These are phyloP conservation scores for Orientallactaga sibirica DNA, from an alignment of 2,797 vertebrate species.

Conservation along the genomic window DNA sequence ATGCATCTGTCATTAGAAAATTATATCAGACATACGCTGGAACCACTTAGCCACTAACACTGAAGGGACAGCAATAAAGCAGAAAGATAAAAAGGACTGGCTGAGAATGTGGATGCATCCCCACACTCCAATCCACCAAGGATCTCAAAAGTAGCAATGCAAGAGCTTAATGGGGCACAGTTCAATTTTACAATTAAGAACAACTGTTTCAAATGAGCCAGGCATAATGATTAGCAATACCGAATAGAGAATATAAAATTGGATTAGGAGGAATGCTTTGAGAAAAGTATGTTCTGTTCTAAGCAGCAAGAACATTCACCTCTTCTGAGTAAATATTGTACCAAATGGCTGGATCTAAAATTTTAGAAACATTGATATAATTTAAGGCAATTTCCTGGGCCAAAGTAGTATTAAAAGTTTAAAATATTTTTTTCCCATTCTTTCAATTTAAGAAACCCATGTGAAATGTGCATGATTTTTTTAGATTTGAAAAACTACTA, in stretches of 20 bases:
- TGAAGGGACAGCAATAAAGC: conserved; percentile 45
- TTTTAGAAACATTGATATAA: conserved; percentile 21
- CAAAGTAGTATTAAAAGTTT: conserved; percentile 18
- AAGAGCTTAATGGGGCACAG: conserved; percentile 28
- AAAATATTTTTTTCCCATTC: neutral
- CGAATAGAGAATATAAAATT: conserved; percentile 73
- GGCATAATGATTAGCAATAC: conserved; percentile 68
- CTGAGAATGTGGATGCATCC: conserved; percentile 26
- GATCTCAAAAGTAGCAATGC: conserved; percentile 57
- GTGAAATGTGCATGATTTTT: neutral
- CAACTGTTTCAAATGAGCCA: conserved; percentile 70
- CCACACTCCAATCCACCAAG: conserved; percentile 59
- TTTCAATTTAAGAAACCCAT: conserved; percentile 23
- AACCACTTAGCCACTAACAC: conserved; percentile 54
- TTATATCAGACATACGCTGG: conserved; percentile 47
- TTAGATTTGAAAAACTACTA: neutral
- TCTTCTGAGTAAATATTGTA: conserved; percentile 28
- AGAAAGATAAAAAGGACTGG: conserved; percentile 54
- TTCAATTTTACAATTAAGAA: conserved; percentile 78
- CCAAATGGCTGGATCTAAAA: conserved; percentile 22
- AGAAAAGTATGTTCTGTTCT: conserved; percentile 70
- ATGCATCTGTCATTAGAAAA: conserved; percentile 68
- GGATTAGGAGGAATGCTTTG: conserved; percentile 31
- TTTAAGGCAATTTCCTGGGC: conserved; percentile 11
- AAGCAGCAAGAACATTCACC: conserved; percentile 56